These are phyloP conservation scores for Aphodius granarius DNA, from an alignment of 2,888 invertebrate genomes.

Conservation along the genomic window DNA sequence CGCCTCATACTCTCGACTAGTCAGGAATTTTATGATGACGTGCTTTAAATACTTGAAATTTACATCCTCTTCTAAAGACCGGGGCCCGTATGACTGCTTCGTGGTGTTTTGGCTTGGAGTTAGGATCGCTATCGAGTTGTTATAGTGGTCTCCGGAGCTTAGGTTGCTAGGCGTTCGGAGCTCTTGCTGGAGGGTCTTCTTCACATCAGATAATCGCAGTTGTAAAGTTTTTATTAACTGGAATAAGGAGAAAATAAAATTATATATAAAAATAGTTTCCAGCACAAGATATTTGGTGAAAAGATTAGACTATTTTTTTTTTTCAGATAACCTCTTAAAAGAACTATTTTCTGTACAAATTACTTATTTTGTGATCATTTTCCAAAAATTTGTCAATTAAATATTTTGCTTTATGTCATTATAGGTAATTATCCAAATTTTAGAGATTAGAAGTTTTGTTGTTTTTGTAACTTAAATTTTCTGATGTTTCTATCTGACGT, in stretches of 20 bases:
- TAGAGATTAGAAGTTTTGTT: no score
- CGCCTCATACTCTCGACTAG: slow-evolving; percentile 85
- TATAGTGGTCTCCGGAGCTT: slow-evolving; percentile 60
- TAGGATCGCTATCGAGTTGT: slow-evolving; percentile 62
- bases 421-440: no score
- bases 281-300: no score
- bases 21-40: slow-evolving; percentile 90
- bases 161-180: slow-evolving; percentile 59
- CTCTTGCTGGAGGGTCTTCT: slow-evolving; percentile 88
- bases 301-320: no score
- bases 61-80: slow-evolving; percentile 64
- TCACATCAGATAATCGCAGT: slow-evolving; percentile 85
- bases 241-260: slow-evolving; percentile 32
- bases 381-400: no score
- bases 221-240: slow-evolving; percentile 87
- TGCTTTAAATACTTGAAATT: slow-evolving; percentile 89
- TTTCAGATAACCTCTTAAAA: no score
- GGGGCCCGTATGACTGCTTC: slow-evolving; percentile 31
- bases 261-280: no score
- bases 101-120: slow-evolving; percentile 62
- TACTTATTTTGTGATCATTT: no score
- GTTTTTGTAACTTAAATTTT: no score
- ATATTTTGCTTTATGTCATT: no score
- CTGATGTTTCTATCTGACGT: no score
- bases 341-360: no score